These are phyloP conservation scores for Oreohelix idahoensis DNA, from an alignment of 1,140 invertebrate species.

Conservation along the genomic window DNA sequence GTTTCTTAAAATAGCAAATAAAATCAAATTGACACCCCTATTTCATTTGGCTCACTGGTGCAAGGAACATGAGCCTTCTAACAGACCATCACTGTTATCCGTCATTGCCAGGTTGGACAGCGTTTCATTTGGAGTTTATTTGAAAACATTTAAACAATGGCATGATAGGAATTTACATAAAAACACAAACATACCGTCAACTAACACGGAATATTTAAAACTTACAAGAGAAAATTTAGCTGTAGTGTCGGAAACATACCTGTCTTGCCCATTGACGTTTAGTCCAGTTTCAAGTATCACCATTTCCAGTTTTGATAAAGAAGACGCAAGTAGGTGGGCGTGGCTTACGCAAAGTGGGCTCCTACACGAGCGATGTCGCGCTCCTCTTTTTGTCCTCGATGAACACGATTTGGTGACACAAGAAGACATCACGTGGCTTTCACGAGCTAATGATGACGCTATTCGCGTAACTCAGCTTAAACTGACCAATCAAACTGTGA, in stretches of 20 bases:
- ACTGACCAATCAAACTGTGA: not conserved
- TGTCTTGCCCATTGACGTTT: not conserved
- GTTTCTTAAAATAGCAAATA: not conserved
- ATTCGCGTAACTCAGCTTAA: not conserved
- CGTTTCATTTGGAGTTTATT: not conserved
- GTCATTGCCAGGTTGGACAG: not conserved
- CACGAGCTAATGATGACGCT: not conserved
- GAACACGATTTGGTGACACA: not conserved
- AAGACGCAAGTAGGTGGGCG: not conserved
- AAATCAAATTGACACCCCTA: not conserved
- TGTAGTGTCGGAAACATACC: not conserved
- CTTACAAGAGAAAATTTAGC: not conserved
- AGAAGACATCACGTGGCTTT: not conserved
- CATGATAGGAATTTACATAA: not conserved
- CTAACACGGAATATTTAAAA: not conserved
- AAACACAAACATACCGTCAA: not conserved
- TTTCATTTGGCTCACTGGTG: slow-evolving; percentile 1
- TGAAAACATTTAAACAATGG: not conserved
- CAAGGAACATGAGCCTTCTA: not conserved
- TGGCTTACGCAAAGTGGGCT: not conserved
- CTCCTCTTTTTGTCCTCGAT: not conserved
- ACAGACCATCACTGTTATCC: not conserved
- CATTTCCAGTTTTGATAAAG: not conserved
- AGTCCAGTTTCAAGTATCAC: not conserved
- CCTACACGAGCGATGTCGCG: not conserved